phyloP scores from a whole-genome alignment of 2,113 vertebrate genomes.

The Chloroceryle aenea region DNA sequence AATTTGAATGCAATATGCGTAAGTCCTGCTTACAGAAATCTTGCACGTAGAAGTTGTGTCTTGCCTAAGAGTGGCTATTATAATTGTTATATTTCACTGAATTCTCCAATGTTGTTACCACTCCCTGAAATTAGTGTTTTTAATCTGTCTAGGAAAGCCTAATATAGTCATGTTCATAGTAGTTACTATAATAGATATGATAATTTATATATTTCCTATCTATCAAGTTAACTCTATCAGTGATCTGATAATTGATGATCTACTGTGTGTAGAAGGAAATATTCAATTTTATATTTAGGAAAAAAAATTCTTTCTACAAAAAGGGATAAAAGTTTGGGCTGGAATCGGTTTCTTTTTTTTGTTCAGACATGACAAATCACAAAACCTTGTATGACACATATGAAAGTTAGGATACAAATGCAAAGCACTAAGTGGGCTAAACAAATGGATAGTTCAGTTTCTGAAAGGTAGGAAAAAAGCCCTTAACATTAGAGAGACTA shows the following conservation, averaged over 20 bases:
- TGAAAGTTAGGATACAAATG: background rate
- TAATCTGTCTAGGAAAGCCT: background rate
- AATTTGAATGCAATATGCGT: background rate
- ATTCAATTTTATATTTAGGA: background rate
- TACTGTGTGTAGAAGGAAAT: background rate
- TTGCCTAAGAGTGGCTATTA: background rate
- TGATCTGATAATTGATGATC: background rate
- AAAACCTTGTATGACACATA: background rate
- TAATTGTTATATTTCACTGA: background rate
- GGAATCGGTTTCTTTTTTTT: background rate
- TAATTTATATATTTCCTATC: background rate
- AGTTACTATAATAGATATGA: background rate
- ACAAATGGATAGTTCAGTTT: background rate
- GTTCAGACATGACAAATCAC: background rate
- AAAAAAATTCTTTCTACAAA: background rate
- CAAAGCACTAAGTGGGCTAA: background rate
- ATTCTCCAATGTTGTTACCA: background rate
- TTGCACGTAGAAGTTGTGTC: background rate
- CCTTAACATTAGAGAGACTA: background rate
- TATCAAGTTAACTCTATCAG: background rate
- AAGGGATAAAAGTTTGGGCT: accelerated
- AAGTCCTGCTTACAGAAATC: background rate
- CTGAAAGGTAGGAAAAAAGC: background rate
- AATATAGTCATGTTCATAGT: background rate
- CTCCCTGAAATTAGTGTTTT: background rate